These are phyloP conservation scores for Neodiprion lecontei DNA, from an alignment of 1,140 invertebrate species.

Conservation along the genomic window DNA sequence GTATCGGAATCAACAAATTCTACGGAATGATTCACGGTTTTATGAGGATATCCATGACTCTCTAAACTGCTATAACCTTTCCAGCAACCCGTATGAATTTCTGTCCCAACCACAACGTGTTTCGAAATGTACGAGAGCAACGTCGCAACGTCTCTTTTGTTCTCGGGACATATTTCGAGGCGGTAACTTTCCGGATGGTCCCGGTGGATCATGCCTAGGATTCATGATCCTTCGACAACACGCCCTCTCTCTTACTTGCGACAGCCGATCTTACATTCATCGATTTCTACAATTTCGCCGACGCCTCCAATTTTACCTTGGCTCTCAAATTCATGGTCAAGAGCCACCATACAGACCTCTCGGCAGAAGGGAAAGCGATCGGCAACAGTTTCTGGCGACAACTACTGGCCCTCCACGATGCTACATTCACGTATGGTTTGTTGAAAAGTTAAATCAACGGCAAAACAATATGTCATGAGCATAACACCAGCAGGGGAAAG, in stretches of 20 bases:
- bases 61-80: conserved; percentile 11
- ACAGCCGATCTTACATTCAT: too few species aligned
- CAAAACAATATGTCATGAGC: conserved; percentile 12
- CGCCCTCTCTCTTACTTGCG: too few species aligned
- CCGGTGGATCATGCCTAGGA: conserved; percentile 16
- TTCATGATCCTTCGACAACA: not conserved
- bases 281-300: too few species aligned
- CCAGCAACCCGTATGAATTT: conserved; percentile 19
- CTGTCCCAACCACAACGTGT: conserved; percentile 15
- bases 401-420: not conserved
- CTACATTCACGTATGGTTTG: not conserved
- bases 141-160: conserved; percentile 9
- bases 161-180: conserved; percentile 13
- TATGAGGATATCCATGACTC: conserved; percentile 7
- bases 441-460: not conserved
- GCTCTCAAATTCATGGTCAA: too few species aligned
- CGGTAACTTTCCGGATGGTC: conserved; percentile 14
- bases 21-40: conserved; percentile 11
- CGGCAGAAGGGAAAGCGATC: too few species aligned
- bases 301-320: too few species aligned
- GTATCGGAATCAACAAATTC: conserved; percentile 15
- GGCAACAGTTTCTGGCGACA: too few species aligned
- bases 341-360: too few species aligned
- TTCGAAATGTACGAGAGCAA: conserved; percentile 13
- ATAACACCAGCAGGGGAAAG: not conserved